Percentiles rank a stretch among this genome's conserved stretches.
phyloP scores from a whole-genome alignment of 1,140 invertebrate species.

The Diplogasteroides magnus region DNA sequence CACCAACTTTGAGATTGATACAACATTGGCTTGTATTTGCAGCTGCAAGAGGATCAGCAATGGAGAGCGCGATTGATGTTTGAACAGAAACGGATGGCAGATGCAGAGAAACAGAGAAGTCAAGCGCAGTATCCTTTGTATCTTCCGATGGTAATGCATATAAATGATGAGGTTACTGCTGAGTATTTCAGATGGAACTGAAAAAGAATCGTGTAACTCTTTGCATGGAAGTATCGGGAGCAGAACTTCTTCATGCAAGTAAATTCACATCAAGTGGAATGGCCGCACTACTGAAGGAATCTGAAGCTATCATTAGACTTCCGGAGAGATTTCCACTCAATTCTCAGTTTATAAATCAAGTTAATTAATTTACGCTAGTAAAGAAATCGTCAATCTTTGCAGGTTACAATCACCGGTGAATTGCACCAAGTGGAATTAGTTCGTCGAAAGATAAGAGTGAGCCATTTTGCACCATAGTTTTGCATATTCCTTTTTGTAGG shows the following conservation, averaged over 20 bases:
- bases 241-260: background rate
- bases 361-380: background rate
- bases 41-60: background rate
- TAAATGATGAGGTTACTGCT: background rate
- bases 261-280: background rate
- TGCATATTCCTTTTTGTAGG: background rate
- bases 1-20: background rate
- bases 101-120: background rate
- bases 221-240: background rate
- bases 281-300: background rate
- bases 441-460: background rate
- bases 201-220: background rate
- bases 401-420: background rate
- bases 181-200: background rate
- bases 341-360: background rate
- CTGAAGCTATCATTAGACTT: background rate
- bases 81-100: background rate
- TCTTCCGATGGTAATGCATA: background rate
- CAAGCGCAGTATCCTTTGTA: background rate
- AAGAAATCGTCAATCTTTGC: background rate
- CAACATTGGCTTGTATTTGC: background rate
- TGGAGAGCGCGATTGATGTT: background rate
- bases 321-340: background rate
- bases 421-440: background rate
- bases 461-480: background rate